Percentiles rank a stretch among this genome's conserved stretches.
Evolutionary conservation across 2,113 vertebrate species (phyloP).

Genomic region (Phaetusa simplex): DNA sequence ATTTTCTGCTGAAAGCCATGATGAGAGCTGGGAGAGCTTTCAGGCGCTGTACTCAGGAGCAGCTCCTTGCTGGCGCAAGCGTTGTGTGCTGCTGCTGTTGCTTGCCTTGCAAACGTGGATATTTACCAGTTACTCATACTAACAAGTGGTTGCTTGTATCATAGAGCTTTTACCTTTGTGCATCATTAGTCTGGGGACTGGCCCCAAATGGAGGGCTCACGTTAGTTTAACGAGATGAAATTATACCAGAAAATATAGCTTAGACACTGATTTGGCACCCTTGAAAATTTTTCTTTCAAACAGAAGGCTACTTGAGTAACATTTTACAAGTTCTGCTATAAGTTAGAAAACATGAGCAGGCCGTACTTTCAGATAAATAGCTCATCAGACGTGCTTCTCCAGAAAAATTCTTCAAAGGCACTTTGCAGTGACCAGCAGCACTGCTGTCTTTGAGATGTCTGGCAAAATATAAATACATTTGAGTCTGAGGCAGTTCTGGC

Average conservation of each 20-base stretch:
- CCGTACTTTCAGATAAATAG: background rate
- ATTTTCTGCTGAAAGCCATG: background rate
- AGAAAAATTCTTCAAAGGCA: background rate
- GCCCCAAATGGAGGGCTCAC: background rate
- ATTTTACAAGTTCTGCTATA: background rate
- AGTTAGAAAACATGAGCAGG: background rate
- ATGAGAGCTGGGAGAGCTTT: background rate
- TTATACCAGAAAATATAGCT: background rate
- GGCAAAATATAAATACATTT: background rate
- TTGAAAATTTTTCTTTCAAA: background rate
- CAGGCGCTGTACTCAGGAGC: background rate
- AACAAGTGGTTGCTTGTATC: background rate
- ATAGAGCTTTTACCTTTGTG: background rate
- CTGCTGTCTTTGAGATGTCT: background rate
- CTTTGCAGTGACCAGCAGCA: background rate
- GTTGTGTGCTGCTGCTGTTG: background rate
- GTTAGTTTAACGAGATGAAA: background rate
- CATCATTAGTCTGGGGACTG: background rate
- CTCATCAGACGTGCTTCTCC: background rate
- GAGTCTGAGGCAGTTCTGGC: conserved; percentile 2
- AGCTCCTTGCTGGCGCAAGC: background rate
- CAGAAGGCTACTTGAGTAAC: background rate
- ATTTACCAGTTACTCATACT: background rate
- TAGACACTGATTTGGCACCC: background rate
- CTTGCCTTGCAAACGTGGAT: background rate